A percentile compares a stretch with the other conserved stretches of the same genome.
Evolutionary conservation across 2,113 vertebrate genomes (phyloP).

Genomic region (Nettapus auritus): DNA sequence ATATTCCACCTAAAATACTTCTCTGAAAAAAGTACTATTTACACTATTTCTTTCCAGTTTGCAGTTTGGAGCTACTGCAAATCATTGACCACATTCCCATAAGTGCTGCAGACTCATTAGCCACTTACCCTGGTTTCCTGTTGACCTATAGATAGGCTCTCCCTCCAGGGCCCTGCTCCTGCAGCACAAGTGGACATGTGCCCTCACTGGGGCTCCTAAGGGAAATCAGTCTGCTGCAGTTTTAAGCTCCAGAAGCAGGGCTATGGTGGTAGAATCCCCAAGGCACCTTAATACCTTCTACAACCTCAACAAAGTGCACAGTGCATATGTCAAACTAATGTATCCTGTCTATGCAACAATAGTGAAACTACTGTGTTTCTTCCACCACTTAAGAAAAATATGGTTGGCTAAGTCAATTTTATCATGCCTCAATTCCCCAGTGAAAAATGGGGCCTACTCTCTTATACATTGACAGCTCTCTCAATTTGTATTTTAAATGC

Average conservation of each 20-base stretch:
- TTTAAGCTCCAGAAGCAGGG: background rate
- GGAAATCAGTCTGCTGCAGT: background rate
- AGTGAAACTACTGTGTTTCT: background rate
- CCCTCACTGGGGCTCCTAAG: background rate
- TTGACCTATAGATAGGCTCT: background rate
- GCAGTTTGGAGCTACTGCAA: background rate
- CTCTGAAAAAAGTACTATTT: background rate
- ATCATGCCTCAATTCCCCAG: background rate
- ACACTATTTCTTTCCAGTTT: background rate
- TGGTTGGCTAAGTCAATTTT: background rate
- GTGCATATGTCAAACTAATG: background rate
- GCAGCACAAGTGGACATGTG: background rate
- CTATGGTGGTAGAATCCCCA: background rate
- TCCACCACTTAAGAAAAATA: background rate
- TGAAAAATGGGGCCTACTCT: background rate
- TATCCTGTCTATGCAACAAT: background rate
- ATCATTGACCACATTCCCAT: background rate
- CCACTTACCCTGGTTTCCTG: background rate
- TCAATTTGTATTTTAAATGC: background rate
- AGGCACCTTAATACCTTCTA: background rate
- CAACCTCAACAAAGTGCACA: background rate
- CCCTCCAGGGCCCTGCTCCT: rapidly evolving
- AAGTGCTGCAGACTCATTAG: background rate
- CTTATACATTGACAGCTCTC: background rate
- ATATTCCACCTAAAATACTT: background rate